phyloP scores from a whole-genome alignment of 2,888 invertebrate genomes.

The Caenorhabditis becei region DNA sequence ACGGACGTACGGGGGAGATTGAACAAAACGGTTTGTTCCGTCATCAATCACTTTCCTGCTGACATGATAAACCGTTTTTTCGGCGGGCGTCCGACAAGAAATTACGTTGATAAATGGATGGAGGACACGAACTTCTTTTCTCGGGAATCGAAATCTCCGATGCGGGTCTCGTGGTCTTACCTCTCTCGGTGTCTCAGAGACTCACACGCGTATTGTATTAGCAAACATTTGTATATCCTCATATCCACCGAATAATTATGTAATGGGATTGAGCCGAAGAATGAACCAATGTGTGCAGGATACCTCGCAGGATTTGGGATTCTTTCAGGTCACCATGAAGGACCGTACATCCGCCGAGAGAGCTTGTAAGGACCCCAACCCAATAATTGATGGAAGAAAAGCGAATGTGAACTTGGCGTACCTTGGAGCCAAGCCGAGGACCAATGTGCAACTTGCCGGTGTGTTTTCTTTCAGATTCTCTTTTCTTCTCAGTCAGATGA shows the following conservation, averaged over 20 bases:
- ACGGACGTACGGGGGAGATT: conserved; percentile 9
- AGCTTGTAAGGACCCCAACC: conserved; percentile 98
- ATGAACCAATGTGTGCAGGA: background rate
- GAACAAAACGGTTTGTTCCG: conserved; percentile 43
- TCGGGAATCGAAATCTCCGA: conserved; percentile 24
- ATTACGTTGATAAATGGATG: conserved; percentile 24
- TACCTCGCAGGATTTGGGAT: conserved; percentile 61
- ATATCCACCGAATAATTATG: conserved; percentile 40
- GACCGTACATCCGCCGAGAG: conserved; percentile 94
- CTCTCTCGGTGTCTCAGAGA: conserved; percentile 19
- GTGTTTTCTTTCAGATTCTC: conserved; percentile 29
- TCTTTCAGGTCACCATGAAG: conserved; percentile 95
- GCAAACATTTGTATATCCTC: conserved; percentile 42
- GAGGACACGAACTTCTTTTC: conserved; percentile 35
- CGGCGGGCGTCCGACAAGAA: conserved; percentile 20
- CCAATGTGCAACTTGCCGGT: conserved; percentile 80
- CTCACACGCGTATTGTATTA: conserved; percentile 33
- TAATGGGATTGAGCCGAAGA: conserved; percentile 5
- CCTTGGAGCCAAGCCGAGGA: conserved; percentile 94
- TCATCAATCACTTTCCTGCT: conserved; percentile 50
- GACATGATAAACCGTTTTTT: conserved; percentile 54
- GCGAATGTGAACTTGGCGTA: conserved; percentile 98
- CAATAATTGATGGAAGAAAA: conserved; percentile 97
- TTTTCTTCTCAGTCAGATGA: background rate
- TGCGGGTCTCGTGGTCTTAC: conserved; percentile 20